Evolutionary conservation across 1,140 invertebrate species (phyloP), one percentile per base, ranked within the genome.

Genomic region (Drosophila asahinai): DNA sequence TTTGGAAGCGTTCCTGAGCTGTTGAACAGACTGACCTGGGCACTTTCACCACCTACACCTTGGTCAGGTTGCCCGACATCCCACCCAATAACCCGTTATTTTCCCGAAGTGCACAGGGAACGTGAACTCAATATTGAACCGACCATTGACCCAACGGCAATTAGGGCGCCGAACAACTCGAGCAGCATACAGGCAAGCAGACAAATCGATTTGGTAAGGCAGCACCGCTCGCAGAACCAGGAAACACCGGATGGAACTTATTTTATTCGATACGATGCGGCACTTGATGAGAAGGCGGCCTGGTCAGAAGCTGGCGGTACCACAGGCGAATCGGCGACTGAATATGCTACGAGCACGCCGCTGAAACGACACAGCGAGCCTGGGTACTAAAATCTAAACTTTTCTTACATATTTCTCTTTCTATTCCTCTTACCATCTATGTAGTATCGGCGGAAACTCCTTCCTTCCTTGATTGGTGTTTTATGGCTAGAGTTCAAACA

Each of bases 161-260:
- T 6, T n/a, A 5, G 19, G 17, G 1, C 6, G 0, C 19, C 14
- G 7, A 30, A 25, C 40, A n/a, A 27, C 12, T 33, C 19, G 5
- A 63, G 40, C 1, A 43, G 27, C 17, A 27, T 22, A 3, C 58
- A 49, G n/a, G 7, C 36, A 22, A 65, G 58, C 42, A 66, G 65
- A 4, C 5, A 45, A 36, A 58, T 52, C 2, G 62, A 74, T 22
- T 1, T 73, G 27, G 38, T 49, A 0, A 66, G 81, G 1, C 71
- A 61, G 9, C 48, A 43, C 14, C 51, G 45, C 9, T 75, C 81
- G 1, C 57, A 65, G 19, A 66, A 48, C 27, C 42, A 51, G 33
- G 36, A 57, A 9, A 70, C 62, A 4, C 72, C 52, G 9, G 70
- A 63, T 8, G 36, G 6, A 17, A 33, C 25, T 5, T 58, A 59